Evolutionary conservation across 2,113 vertebrate genomes (phyloP).

Genomic region (Ciconia stormi): DNA sequence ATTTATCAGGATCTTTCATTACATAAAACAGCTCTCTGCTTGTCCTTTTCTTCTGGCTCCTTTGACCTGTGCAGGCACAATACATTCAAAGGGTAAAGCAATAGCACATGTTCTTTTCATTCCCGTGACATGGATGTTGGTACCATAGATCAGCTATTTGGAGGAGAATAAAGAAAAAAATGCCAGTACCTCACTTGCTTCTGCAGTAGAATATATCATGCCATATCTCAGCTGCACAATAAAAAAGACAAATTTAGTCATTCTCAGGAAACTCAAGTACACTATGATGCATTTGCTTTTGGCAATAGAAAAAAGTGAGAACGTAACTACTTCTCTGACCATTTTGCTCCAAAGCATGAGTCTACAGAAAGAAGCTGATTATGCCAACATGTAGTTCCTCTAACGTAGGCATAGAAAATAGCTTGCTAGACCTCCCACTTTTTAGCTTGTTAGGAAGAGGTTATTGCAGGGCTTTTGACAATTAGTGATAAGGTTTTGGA

Average conservation of each 20-base stretch:
- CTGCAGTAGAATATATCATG: not conserved
- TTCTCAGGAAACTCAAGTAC: slow-evolving; percentile 2
- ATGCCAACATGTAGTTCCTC: not conserved
- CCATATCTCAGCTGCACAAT: slow-evolving; percentile 3
- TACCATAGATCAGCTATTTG: slow-evolving; percentile 3
- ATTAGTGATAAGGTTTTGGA: not conserved
- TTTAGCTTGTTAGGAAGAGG: not conserved
- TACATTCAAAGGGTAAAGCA: not conserved
- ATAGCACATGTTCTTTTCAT: slow-evolving; percentile 17
- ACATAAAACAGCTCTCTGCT: not conserved
- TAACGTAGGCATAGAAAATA: not conserved
- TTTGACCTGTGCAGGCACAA: slow-evolving; percentile 32
- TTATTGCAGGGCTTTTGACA: not conserved
- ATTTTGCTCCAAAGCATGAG: not conserved
- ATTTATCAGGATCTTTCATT: slow-evolving; percentile 14
- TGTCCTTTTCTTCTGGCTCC: not conserved
- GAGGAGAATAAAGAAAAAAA: slow-evolving; percentile 49
- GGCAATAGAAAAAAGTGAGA: not conserved
- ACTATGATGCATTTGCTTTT: slow-evolving; percentile 9
- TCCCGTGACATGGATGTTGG: not conserved
- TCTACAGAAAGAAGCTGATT: not conserved
- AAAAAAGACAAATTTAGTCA: slow-evolving; percentile 2
- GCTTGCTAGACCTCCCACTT: not conserved
- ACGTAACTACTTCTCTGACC: slow-evolving; percentile 14
- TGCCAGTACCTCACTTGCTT: not conserved